phyloP scores from a whole-genome alignment of 2,888 invertebrate species.

The Peribatodes rhomboidaria region DNA sequence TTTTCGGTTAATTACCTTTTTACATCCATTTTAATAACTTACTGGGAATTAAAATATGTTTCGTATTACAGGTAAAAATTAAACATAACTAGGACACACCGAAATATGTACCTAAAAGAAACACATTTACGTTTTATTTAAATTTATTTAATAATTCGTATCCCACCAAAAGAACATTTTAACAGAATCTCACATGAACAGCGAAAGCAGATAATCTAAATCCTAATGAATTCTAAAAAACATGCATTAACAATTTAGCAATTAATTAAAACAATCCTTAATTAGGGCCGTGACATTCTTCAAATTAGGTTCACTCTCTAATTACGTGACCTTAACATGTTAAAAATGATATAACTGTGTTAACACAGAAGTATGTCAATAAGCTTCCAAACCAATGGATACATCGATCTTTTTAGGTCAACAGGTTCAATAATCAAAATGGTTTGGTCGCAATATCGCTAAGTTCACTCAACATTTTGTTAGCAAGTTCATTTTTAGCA shows the following conservation, averaged over 20 bases:
- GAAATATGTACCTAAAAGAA: background rate
- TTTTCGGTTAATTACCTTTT: too few species aligned
- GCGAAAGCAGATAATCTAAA: conserved; percentile 54
- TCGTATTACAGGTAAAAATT: too few species aligned
- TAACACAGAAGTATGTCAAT: too few species aligned
- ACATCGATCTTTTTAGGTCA: conserved; percentile 1
- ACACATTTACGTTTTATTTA: conserved; percentile 54
- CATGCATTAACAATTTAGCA: conserved; percentile 37
- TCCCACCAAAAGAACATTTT: conserved; percentile 70
- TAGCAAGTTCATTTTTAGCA: background rate
- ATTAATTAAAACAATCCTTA: conserved; percentile 28
- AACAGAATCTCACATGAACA: conserved; percentile 67
- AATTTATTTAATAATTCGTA: conserved; percentile 75
- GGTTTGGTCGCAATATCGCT: background rate
- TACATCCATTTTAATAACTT: too few species aligned
- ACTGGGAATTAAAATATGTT: too few species aligned
- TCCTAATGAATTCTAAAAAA: conserved; percentile 34
- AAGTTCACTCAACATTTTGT: background rate
- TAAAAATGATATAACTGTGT: conserved; percentile 1
- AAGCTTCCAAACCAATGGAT: conserved; percentile 13
- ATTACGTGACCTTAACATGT: conserved; percentile 18
- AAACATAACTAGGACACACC: background rate
- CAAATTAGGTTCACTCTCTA: conserved; percentile 13
- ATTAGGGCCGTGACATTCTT: conserved; percentile 19
- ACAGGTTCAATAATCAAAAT: background rate